Evolutionary conservation across 2,113 vertebrate genomes (phyloP).

Genomic region (Cyanoliseus patagonus): DNA sequence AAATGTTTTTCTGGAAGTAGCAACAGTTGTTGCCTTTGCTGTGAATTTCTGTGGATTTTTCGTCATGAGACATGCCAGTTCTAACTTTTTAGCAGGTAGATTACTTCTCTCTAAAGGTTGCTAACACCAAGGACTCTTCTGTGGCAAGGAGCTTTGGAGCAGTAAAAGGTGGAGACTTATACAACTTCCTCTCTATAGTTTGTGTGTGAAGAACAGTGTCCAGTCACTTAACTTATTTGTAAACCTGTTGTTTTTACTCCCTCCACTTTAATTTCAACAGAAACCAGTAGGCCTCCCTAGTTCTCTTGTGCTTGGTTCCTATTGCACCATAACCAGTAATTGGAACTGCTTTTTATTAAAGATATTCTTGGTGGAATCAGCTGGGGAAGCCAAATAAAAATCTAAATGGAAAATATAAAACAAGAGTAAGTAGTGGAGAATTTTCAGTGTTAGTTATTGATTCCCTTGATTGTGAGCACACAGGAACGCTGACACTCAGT

Average conservation of each 20-base stretch:
- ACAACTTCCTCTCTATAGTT: neutral
- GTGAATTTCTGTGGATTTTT: neutral
- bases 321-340: neutral
- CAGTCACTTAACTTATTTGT: neutral
- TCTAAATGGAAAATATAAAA: slow-evolving; percentile 17
- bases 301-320: neutral
- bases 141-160: neutral
- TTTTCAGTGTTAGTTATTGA: slow-evolving; percentile 66
- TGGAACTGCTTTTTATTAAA: slow-evolving; percentile 9
- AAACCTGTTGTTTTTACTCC: neutral
- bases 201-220: neutral
- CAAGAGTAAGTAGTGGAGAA: slow-evolving; percentile 43
- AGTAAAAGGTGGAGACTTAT: neutral
- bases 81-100: neutral
- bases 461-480: slow-evolving; percentile 66
- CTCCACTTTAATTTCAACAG: neutral
- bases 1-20: neutral
- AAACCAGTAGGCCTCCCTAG: neutral
- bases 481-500: slow-evolving; percentile 50
- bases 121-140: neutral
- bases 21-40: neutral
- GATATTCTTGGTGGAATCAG: slow-evolving; percentile 27
- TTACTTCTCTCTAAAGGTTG: neutral
- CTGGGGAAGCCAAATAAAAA: slow-evolving; percentile 17
- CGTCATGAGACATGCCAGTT: neutral